Evolutionary conservation across 1,140 invertebrate genomes (phyloP).

Genomic region (Cherax destructor): DNA sequence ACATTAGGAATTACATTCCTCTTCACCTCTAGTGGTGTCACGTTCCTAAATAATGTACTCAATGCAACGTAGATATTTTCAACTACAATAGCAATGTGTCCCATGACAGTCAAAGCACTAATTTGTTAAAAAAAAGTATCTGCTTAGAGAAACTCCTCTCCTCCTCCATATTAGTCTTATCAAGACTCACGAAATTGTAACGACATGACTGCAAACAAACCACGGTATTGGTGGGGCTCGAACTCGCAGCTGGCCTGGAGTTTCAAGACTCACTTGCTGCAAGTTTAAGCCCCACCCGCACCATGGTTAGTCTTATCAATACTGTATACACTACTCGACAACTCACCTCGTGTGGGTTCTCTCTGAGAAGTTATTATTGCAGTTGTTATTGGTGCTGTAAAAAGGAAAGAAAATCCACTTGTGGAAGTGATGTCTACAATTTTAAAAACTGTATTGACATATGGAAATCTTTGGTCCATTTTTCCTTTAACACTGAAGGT

Average conservation of each 20-base stretch:
- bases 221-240: no score
- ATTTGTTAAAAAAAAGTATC: not conserved
- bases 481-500: not conserved
- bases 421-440: conserved; percentile 28
- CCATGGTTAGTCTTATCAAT: not conserved
- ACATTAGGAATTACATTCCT: no score
- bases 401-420: conserved; percentile 61
- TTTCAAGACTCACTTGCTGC: no score
- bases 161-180: not conserved
- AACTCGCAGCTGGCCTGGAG: no score
- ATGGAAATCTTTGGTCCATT: not conserved
- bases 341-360: conserved; percentile 65
- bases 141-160: not conserved
- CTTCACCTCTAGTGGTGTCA: no score
- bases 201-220: no score
- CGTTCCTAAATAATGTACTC: no score
- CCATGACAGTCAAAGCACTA: not conserved
- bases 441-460: not conserved
- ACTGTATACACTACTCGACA: conserved; percentile 17
- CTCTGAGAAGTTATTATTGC: conserved; percentile 65
- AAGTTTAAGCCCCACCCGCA: no score
- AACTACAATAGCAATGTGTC: not conserved
- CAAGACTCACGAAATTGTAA: no score
- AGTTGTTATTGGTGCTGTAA: conserved; percentile 62
- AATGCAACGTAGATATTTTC: no score